phyloP scores from a whole-genome alignment of 1,140 invertebrate genomes.

The Anadara kagoshimensis region DNA sequence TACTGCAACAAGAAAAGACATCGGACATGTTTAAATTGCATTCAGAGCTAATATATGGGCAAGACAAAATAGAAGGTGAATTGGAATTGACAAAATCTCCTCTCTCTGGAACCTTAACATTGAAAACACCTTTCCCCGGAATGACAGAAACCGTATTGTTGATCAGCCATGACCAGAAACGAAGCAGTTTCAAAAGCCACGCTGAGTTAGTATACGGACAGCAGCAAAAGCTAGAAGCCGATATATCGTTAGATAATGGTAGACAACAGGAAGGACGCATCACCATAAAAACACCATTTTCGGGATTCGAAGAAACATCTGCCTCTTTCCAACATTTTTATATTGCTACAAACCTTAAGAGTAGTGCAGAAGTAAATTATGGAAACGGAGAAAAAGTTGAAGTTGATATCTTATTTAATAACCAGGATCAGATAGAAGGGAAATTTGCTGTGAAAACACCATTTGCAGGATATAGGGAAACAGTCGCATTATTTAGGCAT shows the following conservation, averaged over 20 bases:
- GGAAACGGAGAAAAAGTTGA: neutral
- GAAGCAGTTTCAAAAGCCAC: slow-evolving; percentile 13
- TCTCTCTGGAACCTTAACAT: too few species aligned
- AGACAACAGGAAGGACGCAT: neutral
- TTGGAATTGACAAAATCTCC: too few species aligned
- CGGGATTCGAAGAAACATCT: slow-evolving; percentile 8
- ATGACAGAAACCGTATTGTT: slow-evolving; percentile 3
- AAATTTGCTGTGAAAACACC: slow-evolving; percentile 18
- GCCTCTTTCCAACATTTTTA: slow-evolving; percentile 2
- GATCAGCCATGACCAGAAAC: slow-evolving; percentile 12
- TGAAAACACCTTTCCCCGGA: too few species aligned
- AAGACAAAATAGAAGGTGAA: too few species aligned
- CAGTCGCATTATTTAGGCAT: neutral
- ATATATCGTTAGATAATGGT: neutral
- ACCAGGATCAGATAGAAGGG: neutral
- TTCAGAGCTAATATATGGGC: too few species aligned
- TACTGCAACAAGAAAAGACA: too few species aligned
- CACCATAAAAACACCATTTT: slow-evolving; percentile 18
- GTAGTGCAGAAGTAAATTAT: too few species aligned
- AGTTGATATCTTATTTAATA: neutral
- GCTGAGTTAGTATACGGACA: slow-evolving; percentile 13
- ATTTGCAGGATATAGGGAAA: slow-evolving; percentile 24
- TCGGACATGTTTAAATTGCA: too few species aligned
- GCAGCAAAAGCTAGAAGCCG: neutral
- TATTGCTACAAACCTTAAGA: too few species aligned